These are phyloP conservation scores for Eidolon helvum DNA, from an alignment of 2,113 vertebrate genomes.

Conservation along the genomic window DNA sequence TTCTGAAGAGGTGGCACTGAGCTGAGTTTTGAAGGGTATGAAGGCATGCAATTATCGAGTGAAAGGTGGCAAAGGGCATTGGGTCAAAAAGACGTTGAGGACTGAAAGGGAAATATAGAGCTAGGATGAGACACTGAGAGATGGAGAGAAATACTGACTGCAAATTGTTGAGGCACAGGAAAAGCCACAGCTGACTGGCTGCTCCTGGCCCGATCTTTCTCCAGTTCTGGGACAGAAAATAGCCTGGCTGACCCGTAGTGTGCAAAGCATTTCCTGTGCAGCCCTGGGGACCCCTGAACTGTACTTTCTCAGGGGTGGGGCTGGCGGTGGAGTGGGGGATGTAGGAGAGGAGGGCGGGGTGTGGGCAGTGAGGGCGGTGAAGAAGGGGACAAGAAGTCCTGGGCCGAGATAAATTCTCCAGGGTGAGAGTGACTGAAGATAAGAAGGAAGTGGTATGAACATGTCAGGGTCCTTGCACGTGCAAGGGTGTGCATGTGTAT, in stretches of 20 bases:
- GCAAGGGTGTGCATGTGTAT: fast-evolving
- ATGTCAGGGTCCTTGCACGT: fast-evolving
- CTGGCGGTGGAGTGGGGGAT: background rate
- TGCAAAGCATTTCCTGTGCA: constrained; percentile 75
- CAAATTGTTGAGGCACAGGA: background rate
- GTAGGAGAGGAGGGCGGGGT: background rate
- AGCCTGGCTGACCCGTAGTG: constrained; percentile 64
- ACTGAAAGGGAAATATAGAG: background rate
- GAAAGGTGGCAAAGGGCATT: background rate
- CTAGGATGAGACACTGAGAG: background rate
- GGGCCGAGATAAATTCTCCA: background rate
- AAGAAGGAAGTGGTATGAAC: background rate
- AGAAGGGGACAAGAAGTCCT: background rate
- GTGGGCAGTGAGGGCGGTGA: background rate
- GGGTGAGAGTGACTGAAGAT: background rate
- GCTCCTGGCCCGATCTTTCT: constrained; percentile 12
- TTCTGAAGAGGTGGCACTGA: background rate
- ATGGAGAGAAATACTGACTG: background rate
- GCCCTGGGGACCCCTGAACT: constrained; percentile 69
- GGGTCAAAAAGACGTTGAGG: background rate
- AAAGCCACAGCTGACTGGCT: background rate
- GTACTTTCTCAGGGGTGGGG: constrained; percentile 76
- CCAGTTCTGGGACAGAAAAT: constrained; percentile 74
- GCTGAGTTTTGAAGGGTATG: background rate
- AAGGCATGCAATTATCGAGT: background rate